phyloP scores from a whole-genome alignment of 2,113 vertebrate species.

The Peromyscus leucopus region DNA sequence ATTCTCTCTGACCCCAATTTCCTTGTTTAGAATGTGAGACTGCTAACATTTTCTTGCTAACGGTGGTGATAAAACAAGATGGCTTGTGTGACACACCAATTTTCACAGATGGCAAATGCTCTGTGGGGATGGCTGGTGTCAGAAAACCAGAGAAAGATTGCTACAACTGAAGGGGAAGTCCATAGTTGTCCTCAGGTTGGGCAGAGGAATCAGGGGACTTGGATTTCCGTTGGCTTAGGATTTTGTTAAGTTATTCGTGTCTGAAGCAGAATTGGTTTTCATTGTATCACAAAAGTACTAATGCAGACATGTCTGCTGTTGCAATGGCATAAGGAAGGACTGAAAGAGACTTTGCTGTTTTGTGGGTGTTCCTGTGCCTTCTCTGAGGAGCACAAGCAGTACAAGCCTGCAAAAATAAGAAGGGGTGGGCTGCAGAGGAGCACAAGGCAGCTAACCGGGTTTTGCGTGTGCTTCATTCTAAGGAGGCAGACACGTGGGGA shows the following conservation, averaged over 20 bases:
- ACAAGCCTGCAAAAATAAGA: not conserved
- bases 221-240: not conserved
- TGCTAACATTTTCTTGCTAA: not conserved
- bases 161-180: not conserved
- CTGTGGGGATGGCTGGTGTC: not conserved
- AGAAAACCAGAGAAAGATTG: not conserved
- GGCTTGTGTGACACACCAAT: not conserved
- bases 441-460: not conserved
- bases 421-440: not conserved
- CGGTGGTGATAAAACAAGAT: not conserved
- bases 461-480: not conserved
- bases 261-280: not conserved
- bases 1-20: not conserved
- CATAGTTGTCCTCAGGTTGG: not conserved
- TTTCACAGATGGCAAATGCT: not conserved
- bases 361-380: not conserved
- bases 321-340: not conserved
- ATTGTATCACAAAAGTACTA: not conserved
- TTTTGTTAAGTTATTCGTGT: not conserved
- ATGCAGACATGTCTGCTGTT: not conserved
- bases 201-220: not conserved
- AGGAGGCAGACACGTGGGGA: not conserved
- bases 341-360: not conserved
- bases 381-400: fast-evolving
- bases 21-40: not conserved